Evolutionary conservation across 2,888 invertebrate species (phyloP).

Genomic region (Keiferia lycopersicella): DNA sequence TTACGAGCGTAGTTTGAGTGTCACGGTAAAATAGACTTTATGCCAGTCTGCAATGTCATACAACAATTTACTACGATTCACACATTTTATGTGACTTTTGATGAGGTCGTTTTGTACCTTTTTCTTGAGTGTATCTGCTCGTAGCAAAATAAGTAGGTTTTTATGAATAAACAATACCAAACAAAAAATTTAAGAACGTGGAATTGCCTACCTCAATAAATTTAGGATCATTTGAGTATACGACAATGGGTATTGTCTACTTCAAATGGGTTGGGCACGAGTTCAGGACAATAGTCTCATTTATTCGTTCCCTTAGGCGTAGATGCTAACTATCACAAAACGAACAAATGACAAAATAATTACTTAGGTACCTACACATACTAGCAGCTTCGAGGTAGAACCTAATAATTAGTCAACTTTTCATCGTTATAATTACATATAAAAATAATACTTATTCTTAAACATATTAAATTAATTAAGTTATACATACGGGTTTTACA

Average conservation of each 20-base stretch:
- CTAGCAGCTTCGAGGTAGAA: not conserved
- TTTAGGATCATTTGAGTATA: slow-evolving; percentile 66
- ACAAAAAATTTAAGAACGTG: not conserved
- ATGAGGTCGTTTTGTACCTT: slow-evolving; percentile 29
- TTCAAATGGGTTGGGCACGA: slow-evolving; percentile 66
- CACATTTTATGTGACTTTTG: slow-evolving; percentile 45
- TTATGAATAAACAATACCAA: not conserved
- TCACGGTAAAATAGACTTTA: slow-evolving; percentile 58
- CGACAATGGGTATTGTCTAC: slow-evolving; percentile 73
- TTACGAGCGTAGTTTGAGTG: slow-evolving; percentile 56
- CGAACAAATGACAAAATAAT: slow-evolving; percentile 53
- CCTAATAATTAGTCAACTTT: too few relatives aligned
- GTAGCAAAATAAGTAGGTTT: not conserved
- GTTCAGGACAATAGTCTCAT: slow-evolving; percentile 67
- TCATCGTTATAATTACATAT: too few relatives aligned
- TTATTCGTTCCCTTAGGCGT: slow-evolving; percentile 71
- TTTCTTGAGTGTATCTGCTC: too few relatives aligned
- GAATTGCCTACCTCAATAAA: slow-evolving; percentile 47
- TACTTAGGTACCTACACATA: slow-evolving; percentile 39
- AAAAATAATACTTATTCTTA: too few relatives aligned
- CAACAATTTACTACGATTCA: slow-evolving; percentile 53
- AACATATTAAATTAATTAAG: too few relatives aligned
- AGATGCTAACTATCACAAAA: slow-evolving; percentile 60
- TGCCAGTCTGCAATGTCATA: slow-evolving; percentile 53
- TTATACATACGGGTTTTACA: too few relatives aligned